These are phyloP conservation scores for Hypanus sabinus DNA, from an alignment of 2,113 vertebrate genomes.

Conservation along the genomic window DNA sequence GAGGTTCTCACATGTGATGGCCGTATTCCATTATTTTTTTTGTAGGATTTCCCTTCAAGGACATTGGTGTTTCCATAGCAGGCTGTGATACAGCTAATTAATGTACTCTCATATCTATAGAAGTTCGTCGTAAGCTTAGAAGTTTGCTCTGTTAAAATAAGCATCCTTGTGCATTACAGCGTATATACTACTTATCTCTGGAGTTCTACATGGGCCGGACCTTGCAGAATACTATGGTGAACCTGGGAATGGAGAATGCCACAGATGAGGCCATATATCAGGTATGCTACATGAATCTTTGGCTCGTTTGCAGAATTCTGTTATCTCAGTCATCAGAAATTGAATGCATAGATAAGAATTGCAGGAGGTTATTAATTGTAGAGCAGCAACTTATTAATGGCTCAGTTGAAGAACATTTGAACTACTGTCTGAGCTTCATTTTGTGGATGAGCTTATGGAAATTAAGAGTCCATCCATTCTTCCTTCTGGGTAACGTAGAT, in stretches of 20 bases:
- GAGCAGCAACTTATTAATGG: not conserved
- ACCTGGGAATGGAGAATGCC: constrained; percentile 74
- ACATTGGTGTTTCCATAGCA: too few species aligned
- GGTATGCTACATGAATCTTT: constrained; percentile 50
- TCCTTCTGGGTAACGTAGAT: not conserved
- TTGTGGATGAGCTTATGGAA: not conserved
- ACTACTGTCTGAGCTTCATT: not conserved
- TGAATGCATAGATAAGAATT: not conserved
- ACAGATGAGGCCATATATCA: constrained; percentile 81
- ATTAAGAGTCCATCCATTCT: not conserved
- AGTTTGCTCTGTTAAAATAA: not conserved
- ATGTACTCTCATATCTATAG: too few species aligned
- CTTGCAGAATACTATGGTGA: constrained; percentile 84
- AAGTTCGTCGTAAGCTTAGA: too few species aligned
- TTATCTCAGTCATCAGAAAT: not conserved
- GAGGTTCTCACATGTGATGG: too few species aligned
- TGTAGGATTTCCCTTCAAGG: too few species aligned
- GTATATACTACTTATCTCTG: constrained; percentile 77
- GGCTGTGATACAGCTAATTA: too few species aligned
- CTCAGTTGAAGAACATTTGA: not conserved
- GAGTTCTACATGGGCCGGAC: constrained; percentile 88
- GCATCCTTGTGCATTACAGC: constrained; percentile 47
- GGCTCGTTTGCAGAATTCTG: not conserved
- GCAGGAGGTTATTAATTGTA: not conserved
- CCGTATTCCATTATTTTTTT: too few species aligned